Conservation (phyloP, 1,140 invertebrate species). For the Alviniconcha marisindica region DNA sequence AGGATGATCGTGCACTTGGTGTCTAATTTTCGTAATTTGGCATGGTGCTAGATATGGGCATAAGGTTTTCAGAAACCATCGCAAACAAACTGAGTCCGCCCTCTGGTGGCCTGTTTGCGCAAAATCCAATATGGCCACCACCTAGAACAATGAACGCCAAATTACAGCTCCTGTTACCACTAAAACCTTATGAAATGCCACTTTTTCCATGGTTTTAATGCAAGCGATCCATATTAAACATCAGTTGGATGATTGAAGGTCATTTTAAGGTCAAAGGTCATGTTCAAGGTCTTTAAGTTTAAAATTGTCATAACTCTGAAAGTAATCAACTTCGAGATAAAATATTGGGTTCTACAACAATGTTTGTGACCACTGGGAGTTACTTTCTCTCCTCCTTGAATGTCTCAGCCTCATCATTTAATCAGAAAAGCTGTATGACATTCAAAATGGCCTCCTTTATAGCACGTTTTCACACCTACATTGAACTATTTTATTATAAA, state of each 20-base stretch:
- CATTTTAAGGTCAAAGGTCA: not conserved
- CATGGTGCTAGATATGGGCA: conserved; percentile 11
- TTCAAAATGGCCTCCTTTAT: not conserved
- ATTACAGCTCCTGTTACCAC: not conserved
- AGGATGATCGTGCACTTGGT: too few species aligned
- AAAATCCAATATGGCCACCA: conserved; percentile 2
- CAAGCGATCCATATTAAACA: not conserved
- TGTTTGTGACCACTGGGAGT: not conserved
- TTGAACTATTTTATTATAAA: not conserved
- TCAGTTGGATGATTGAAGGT: not conserved
- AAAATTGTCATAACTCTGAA: not conserved
- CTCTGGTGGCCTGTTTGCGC: not conserved
- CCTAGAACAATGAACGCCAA: not conserved
- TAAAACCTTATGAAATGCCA: not conserved
- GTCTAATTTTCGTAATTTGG: not conserved
- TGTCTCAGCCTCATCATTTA: not conserved
- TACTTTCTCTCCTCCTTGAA: not conserved
- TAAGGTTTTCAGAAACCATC: conserved; percentile 13
- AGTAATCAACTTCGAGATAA: conserved; percentile 3
- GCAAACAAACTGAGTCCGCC: not conserved
- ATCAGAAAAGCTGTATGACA: not conserved
- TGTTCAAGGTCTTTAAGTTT: not conserved
- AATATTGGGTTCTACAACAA: not conserved
- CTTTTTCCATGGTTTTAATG: not conserved
- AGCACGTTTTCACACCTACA: not conserved